Percentiles rank a stretch among this genome's conserved stretches.
Conservation (phyloP, 92 coral and sea anemone species). For the Phenganax subtilis region DNA sequence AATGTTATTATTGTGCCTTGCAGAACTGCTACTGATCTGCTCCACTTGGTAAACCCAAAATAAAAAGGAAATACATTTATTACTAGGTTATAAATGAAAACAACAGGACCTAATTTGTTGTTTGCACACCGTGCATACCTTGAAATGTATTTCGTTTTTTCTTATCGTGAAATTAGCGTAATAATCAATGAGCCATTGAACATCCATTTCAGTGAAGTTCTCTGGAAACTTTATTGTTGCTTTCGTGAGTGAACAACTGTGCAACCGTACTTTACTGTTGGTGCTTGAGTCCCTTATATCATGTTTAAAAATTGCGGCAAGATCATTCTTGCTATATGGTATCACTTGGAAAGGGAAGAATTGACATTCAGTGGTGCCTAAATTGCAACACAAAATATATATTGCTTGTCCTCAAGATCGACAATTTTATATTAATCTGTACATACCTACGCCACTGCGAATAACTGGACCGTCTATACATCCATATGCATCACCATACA, state of each 20-base stretch:
- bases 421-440: no score
- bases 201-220: background rate
- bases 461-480: background rate
- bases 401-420: background rate
- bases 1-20: conserved; percentile 25
- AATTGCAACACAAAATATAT: background rate
- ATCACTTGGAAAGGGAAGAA: conserved; percentile 23
- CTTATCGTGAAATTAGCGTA: background rate
- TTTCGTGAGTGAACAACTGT: background rate
- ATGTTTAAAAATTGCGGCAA: background rate
- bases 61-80: background rate
- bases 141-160: background rate
- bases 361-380: background rate
- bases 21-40: conserved; percentile 6
- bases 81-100: background rate
- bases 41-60: conserved; percentile 7
- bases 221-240: conserved; percentile 11
- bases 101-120: no score
- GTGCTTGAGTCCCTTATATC: no score
- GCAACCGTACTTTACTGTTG: no score
- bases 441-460: background rate
- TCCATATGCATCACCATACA: background rate
- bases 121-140: background rate
- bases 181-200: background rate
- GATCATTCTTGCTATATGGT: background rate